phyloP scores from a whole-genome alignment of 2,888 invertebrate genomes.

The Philereme vetulata region DNA sequence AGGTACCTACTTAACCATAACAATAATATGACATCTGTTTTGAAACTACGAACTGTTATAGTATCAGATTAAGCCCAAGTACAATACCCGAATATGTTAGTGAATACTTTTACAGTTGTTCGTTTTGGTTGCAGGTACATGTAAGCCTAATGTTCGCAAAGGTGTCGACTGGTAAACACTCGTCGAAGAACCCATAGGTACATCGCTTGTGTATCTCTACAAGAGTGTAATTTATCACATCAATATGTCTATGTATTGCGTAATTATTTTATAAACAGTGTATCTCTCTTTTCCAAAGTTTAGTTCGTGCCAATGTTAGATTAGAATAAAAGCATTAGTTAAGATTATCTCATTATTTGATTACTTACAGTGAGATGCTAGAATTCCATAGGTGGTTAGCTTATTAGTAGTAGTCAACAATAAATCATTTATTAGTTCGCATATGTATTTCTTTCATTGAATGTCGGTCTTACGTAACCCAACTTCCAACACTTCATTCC shows the following conservation, averaged over 20 bases:
- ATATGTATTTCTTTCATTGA: conserved; percentile 7
- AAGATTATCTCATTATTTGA: conserved; percentile 30
- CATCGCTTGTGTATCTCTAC: not conserved
- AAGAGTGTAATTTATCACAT: not conserved
- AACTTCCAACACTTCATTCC: too few species aligned
- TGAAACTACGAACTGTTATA: too few species aligned
- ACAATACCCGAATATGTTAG: not conserved
- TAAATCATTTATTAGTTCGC: conserved; percentile 9
- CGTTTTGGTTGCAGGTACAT: conserved; percentile 48
- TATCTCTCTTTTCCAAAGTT: conserved; percentile 6
- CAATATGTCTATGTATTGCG: not conserved
- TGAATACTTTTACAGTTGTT: not conserved
- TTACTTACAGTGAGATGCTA: not conserved
- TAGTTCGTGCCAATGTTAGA: conserved; percentile 13
- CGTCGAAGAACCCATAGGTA: not conserved
- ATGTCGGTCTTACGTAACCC: not conserved
- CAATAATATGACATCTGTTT: too few species aligned
- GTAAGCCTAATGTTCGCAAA: conserved; percentile 21
- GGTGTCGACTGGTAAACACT: not conserved
- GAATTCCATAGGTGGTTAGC: not conserved
- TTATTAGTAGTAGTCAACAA: not conserved
- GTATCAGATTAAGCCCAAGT: too few species aligned
- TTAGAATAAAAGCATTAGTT: conserved; percentile 19
- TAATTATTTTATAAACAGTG: not conserved
- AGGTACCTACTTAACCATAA: too few species aligned